These are phyloP conservation scores for Gallinago paraguaiae DNA, from an alignment of 2,113 vertebrate genomes.

Conservation along the genomic window DNA sequence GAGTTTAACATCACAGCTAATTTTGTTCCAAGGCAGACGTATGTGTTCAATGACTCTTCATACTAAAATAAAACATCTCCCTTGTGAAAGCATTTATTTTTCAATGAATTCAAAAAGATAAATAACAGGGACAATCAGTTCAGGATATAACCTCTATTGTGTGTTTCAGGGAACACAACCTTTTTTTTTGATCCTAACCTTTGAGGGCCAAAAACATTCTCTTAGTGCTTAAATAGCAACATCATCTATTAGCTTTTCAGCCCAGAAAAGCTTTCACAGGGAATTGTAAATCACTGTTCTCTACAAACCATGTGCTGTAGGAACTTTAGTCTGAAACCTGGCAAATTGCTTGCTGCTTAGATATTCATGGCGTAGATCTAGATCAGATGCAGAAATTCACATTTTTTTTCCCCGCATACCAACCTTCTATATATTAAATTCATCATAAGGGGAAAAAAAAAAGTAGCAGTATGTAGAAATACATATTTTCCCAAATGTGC, in stretches of 20 bases:
- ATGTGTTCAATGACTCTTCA: background rate
- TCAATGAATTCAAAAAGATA: conserved; percentile 46
- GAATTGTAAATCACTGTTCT: conserved; percentile 58
- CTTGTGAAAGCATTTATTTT: conserved; percentile 33
- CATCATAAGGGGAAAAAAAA: background rate
- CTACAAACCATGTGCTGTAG: background rate
- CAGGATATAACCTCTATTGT: background rate
- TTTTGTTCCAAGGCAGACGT: conserved; percentile 8
- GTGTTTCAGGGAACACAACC: conserved; percentile 18
- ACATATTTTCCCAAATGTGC: background rate
- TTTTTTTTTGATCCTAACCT: conserved; percentile 59
- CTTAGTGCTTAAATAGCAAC: conserved; percentile 55
- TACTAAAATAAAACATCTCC: conserved; percentile 28
- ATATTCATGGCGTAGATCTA: background rate
- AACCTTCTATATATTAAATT: background rate
- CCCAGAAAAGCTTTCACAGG: conserved; percentile 49
- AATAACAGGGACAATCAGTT: conserved; percentile 29
- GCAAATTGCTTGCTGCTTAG: conserved; percentile 43
- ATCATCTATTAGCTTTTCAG: conserved; percentile 61
- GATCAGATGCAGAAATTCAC: conserved; percentile 29
- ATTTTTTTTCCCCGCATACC: background rate
- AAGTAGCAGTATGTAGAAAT: background rate
- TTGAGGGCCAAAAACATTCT: conserved; percentile 44
- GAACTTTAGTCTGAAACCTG: conserved; percentile 36
- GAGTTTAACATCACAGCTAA: conserved; percentile 19